Percentiles rank a stretch among this genome's conserved stretches.
Conservation (phyloP, 1,140 invertebrate genomes). For the Orius insidiosus region DNA sequence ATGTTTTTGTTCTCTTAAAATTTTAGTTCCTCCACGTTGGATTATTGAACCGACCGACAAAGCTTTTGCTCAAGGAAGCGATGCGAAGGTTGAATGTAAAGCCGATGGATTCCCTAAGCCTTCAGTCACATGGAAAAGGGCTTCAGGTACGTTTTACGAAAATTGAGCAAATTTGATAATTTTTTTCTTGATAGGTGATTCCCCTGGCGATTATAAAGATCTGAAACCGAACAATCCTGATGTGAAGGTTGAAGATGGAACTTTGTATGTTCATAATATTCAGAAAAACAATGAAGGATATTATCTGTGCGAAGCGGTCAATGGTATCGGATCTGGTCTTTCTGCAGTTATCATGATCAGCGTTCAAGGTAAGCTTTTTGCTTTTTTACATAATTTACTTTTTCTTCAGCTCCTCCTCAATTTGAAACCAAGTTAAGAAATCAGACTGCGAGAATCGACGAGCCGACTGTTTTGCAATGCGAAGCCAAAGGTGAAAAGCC, state of each 20-base stretch:
- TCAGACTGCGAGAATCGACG: slow-evolving; percentile 72
- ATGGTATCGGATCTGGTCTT: slow-evolving; percentile 84
- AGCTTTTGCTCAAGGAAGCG: slow-evolving; percentile 82
- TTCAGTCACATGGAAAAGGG: slow-evolving; percentile 85
- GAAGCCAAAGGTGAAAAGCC: slow-evolving; percentile 94
- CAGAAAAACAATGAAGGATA: slow-evolving; percentile 85
- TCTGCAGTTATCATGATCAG: slow-evolving; percentile 83
- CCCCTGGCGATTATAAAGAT: slow-evolving; percentile 80
- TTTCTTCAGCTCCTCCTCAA: slow-evolving; percentile 65
- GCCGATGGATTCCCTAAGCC: slow-evolving; percentile 89
- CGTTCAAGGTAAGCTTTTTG: slow-evolving; percentile 58
- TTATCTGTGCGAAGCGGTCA: slow-evolving; percentile 89
- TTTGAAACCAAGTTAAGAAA: slow-evolving; percentile 84
- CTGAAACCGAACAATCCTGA: slow-evolving; percentile 74
- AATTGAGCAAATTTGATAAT: not conserved
- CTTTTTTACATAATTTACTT: not conserved
- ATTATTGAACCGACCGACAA: slow-evolving; percentile 89
- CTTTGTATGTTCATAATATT: slow-evolving; percentile 70
- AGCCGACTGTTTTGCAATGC: slow-evolving; percentile 82
- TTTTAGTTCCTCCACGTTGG: slow-evolving; percentile 86
- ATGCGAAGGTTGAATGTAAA: slow-evolving; percentile 86
- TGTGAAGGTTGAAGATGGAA: slow-evolving; percentile 80
- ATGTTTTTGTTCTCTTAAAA: not conserved
- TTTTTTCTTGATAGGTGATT: slow-evolving; percentile 41
- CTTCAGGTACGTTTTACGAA: slow-evolving; percentile 47